A percentile compares a stretch with the other conserved stretches of the same genome.
Evolutionary conservation across 2,113 vertebrate species (phyloP).

Genomic region (Tupaia chinensis): DNA sequence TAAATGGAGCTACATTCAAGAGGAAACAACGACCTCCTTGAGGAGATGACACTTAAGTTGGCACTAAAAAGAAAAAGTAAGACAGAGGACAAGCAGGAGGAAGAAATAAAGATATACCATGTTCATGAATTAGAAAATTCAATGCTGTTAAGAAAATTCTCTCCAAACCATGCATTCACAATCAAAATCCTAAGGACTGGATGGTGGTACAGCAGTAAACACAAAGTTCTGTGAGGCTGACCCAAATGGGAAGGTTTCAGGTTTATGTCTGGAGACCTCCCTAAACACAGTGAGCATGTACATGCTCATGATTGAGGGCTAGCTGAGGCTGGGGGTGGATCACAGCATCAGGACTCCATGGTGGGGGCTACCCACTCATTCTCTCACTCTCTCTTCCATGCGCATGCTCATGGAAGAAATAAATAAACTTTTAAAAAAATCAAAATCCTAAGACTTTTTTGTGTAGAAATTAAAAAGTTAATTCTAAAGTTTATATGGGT

Average conservation of each 20-base stretch:
- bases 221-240: too few relatives aligned
- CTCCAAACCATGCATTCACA: background rate
- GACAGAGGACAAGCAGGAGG: background rate
- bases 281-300: too few relatives aligned
- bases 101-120: background rate
- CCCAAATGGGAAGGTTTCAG: too few relatives aligned
- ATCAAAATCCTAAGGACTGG: background rate
- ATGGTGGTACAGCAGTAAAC: too few relatives aligned
- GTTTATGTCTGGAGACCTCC: too few relatives aligned
- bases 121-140: slow-evolving; percentile 22
- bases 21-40: background rate
- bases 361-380: too few relatives aligned
- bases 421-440: background rate
- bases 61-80: background rate
- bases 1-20: background rate
- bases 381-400: too few relatives aligned
- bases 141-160: background rate
- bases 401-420: too few relatives aligned
- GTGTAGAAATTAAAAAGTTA: background rate
- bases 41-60: background rate
- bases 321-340: too few relatives aligned
- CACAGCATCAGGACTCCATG: too few relatives aligned
- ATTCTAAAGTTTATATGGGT: background rate
- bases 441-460: background rate
- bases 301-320: too few relatives aligned